Evolutionary conservation across 2,888 invertebrate genomes (phyloP), one percentile per base, ranked within the genome.

Genomic region (Lasiommata megera): DNA sequence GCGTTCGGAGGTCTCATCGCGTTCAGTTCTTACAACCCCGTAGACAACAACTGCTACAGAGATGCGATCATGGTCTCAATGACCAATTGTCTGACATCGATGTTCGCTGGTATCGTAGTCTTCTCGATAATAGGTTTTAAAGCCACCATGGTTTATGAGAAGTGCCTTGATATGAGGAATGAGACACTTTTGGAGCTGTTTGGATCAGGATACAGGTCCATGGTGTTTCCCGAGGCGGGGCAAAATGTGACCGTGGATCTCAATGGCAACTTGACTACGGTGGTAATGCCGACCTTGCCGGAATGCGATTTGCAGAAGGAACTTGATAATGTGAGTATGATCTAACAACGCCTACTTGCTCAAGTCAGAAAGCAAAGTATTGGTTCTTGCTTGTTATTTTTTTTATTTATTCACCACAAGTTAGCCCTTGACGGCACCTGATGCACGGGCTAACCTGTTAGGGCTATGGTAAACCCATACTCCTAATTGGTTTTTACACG

Each of bases 1-100:
- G 98, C 98, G 0, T 99, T 99, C 71, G 99, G 99, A 9, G 98
- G 98, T 7, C 91, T 99, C 36, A 98, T 99, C 62, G 98, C 98
- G 0, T 99, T 98, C 79, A 96, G 97, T 0, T 98, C 98, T 0
- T 99, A 99, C 87, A 99, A 98, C 84, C 98, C 98, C 0, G 96
- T 97, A 1, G 97, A 98, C 78, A 99, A 99, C 82, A 98, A 99
- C 84, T 98, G 98, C 80, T 97, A 97, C 76, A 92, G 97, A 64
- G 99, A 99, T 80, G 98, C 98, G 6, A 93, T 98, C 54, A 94
- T 97, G 88, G 97, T 99, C 34, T 97, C 98, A 17, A 85, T 97
- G 70, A 97, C 97, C 9, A 98, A 98, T 80, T 97, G 98, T 75
- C 94, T 96, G 69, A 99, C 99, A 0, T 98, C 98, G 1, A 96